Conservation (phyloP, 2,113 vertebrate genomes). For the Microtus montanus region DNA sequence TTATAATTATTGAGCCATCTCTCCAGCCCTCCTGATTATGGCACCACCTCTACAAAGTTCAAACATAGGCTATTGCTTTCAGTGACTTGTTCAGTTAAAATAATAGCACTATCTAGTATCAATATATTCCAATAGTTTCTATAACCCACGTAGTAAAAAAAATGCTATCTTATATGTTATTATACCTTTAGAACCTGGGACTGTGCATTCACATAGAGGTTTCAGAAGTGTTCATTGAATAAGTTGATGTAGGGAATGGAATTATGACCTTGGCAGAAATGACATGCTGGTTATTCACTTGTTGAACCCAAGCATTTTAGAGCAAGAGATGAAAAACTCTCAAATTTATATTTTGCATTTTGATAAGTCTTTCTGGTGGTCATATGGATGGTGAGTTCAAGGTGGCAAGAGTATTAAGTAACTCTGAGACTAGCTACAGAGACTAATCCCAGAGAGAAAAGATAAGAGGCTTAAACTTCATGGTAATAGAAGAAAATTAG, state of each 20-base stretch:
- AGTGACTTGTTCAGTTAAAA: neutral
- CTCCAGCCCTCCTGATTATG: no score
- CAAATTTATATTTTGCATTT: neutral
- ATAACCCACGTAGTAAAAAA: neutral
- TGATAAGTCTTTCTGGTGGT: neutral
- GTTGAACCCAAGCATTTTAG: neutral
- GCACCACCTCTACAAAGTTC: neutral
- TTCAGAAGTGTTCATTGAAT: neutral
- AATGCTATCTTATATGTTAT: neutral
- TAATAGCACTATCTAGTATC: neutral
- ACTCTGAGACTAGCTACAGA: neutral
- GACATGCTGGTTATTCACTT: neutral
- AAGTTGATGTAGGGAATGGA: neutral
- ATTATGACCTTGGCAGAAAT: neutral
- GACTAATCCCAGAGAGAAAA: neutral
- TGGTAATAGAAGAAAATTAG: neutral
- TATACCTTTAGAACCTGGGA: neutral
- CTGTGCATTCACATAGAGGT: neutral
- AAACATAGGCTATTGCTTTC: neutral
- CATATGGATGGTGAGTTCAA: neutral
- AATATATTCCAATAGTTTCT: neutral
- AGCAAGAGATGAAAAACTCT: neutral
- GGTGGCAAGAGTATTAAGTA: neutral
- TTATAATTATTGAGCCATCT: neutral
- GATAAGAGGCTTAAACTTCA: neutral